Evolutionary conservation across 2,797 vertebrate genomes (phyloP).

Genomic region (Acanthornis magna): DNA sequence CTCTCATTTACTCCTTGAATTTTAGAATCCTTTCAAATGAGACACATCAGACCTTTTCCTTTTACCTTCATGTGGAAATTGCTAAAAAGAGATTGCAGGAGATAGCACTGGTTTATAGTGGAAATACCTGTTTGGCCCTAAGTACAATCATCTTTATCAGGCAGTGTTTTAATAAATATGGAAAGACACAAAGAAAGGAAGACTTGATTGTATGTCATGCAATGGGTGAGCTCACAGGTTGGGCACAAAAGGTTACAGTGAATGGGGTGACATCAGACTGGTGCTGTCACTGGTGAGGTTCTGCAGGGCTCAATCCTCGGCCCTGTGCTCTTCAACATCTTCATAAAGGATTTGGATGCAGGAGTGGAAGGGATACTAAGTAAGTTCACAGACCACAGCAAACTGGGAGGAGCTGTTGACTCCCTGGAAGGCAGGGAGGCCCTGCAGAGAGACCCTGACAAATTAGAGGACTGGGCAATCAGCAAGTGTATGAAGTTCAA

Average conservation of each 20-base stretch:
- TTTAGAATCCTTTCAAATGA: not conserved
- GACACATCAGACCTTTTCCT: not conserved
- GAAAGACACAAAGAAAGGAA: not conserved
- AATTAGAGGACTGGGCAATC: not conserved
- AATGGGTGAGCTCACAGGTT: not conserved
- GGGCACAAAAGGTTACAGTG: not conserved
- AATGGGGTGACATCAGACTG: not conserved
- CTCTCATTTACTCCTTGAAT: not conserved
- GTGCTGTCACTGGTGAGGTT: not conserved
- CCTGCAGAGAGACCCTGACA: not conserved
- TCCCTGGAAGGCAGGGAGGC: not conserved
- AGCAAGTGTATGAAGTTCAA: not conserved
- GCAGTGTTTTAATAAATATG: not conserved
- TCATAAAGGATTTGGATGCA: not conserved
- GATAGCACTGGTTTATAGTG: not conserved
- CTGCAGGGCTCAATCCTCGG: not conserved
- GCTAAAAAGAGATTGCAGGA: not conserved
- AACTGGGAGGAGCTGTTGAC: not conserved
- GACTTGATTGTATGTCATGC: not conserved
- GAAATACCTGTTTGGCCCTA: not conserved
- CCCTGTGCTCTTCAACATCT: not conserved
- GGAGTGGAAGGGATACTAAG: not conserved
- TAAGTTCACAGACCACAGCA: fast-evolving
- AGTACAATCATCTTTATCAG: not conserved
- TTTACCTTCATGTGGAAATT: not conserved